These are phyloP conservation scores for Dasysyrphus albostriatus DNA, from an alignment of 2,888 invertebrate species.

Conservation along the genomic window DNA sequence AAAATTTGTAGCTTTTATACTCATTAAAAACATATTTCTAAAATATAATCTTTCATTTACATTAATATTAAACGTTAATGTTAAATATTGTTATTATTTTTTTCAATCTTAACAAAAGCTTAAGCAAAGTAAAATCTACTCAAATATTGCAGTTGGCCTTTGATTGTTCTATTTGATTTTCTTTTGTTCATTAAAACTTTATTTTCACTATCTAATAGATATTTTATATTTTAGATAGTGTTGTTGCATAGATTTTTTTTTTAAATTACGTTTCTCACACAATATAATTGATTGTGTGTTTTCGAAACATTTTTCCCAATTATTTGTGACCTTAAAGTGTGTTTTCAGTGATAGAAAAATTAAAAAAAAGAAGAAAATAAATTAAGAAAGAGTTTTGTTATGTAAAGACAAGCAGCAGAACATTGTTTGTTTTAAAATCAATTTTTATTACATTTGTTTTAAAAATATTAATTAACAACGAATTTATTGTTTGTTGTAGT, in stretches of 20 bases:
- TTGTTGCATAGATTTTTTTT: conserved; percentile 65
- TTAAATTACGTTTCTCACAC: conserved; percentile 63
- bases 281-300: conserved; percentile 73
- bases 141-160: conserved; percentile 67
- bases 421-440: conserved; percentile 26
- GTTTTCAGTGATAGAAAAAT: conserved; percentile 78
- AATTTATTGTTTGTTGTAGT: conserved; percentile 7
- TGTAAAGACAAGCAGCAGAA: conserved; percentile 55
- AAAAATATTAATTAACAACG: conserved; percentile 10
- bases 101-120: conserved; percentile 60
- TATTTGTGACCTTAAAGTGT: conserved; percentile 84
- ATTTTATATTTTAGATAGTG: conserved; percentile 65
- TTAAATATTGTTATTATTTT: conserved; percentile 16
- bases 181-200: conserved; percentile 31
- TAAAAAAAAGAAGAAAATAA: conserved; percentile 18
- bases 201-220: conserved; percentile 58
- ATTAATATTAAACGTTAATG: conserved; percentile 25
- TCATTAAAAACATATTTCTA: conserved; percentile 49
- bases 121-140: conserved; percentile 75
- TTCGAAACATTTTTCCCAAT: conserved; percentile 83
- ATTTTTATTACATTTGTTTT: conserved; percentile 1
- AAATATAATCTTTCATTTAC: conserved; percentile 48
- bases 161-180: conserved; percentile 34
- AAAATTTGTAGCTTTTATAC: conserved; percentile 60
- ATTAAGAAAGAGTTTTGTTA: conserved; percentile 18